These are phyloP conservation scores for Ctenicera cuprea DNA, from an alignment of 2,888 invertebrate species.

Conservation along the genomic window DNA sequence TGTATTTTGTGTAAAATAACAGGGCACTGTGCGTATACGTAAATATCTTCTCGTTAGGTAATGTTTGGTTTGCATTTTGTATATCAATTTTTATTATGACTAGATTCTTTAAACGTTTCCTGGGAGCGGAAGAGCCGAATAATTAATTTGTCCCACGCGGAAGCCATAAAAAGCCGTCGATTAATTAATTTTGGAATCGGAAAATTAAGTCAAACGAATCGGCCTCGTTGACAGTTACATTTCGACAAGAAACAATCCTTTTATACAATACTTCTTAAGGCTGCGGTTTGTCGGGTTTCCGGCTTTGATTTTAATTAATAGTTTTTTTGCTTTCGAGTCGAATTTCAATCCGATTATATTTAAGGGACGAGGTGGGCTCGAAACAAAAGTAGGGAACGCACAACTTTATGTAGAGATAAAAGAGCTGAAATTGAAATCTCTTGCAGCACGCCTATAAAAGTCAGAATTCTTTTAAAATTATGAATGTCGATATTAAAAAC, in stretches of 20 bases:
- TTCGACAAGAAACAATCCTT: slow-evolving; percentile 42
- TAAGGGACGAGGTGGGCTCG: slow-evolving; percentile 16
- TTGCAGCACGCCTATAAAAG: slow-evolving; percentile 53
- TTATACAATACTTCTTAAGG: slow-evolving; percentile 30
- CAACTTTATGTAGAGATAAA: slow-evolving; percentile 29
- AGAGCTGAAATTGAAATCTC: slow-evolving; percentile 51
- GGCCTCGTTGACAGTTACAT: slow-evolving; percentile 31
- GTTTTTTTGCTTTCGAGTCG: slow-evolving; percentile 25
- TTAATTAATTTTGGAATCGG: slow-evolving; percentile 46
- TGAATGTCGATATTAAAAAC: slow-evolving; percentile 59
- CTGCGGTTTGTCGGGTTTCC: slow-evolving; percentile 38
- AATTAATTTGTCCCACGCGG: slow-evolving; percentile 44
- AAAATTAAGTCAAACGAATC: slow-evolving; percentile 39
- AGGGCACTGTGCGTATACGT: slow-evolving; percentile 54
- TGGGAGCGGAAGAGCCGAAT: slow-evolving; percentile 31
- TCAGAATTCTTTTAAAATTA: slow-evolving; percentile 58
- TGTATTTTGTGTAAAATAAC: slow-evolving; percentile 72
- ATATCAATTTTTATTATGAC: slow-evolving; percentile 43
- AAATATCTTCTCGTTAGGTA: slow-evolving; percentile 46
- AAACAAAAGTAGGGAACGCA: slow-evolving; percentile 37
- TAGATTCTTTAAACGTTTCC: slow-evolving; percentile 35
- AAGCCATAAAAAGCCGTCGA: slow-evolving; percentile 45
- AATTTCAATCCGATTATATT: slow-evolving; percentile 47
- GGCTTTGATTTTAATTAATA: slow-evolving; percentile 39
- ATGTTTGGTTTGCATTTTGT: slow-evolving; percentile 50